Conservation (phyloP, 2,113 vertebrate genomes). For the Anolis carolinensis region DNA sequence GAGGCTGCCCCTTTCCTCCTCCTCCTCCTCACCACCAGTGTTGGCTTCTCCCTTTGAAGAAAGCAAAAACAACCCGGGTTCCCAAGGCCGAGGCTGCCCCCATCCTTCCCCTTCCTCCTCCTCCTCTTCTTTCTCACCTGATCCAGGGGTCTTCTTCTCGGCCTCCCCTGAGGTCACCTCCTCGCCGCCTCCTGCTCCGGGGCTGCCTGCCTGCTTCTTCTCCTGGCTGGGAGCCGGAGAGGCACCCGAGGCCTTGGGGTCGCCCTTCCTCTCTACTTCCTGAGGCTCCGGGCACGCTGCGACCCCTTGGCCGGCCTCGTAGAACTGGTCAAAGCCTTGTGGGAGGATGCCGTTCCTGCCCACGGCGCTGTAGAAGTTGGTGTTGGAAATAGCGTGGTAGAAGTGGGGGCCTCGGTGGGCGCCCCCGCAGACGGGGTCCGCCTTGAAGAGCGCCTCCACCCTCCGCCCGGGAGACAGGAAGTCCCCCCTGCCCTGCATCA, state of each 20-base stretch:
- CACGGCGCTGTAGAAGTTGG: constrained; percentile 89
- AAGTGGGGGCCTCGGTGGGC: constrained; percentile 77
- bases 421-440: constrained; percentile 83
- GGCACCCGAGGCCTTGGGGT: constrained; percentile 70
- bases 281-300: constrained; percentile 74
- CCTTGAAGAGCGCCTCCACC: constrained; percentile 93
- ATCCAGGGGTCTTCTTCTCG: constrained; percentile 87
- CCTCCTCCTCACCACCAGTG: neutral
- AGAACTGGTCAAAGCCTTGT: constrained; percentile 97
- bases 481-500: constrained; percentile 85
- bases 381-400: constrained; percentile 73
- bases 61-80: neutral
- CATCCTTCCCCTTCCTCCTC: constrained; percentile 20
- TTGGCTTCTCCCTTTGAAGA: no score
- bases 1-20: no score
- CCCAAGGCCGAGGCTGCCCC: neutral
- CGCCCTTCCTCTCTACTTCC: constrained; percentile 76
- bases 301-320: constrained; percentile 81
- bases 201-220: constrained; percentile 77
- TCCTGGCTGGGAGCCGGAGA: constrained; percentile 71
- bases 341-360: constrained; percentile 96
- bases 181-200: constrained; percentile 73
- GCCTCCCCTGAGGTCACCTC: constrained; percentile 87
- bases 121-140: constrained; percentile 77
- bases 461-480: constrained; percentile 80